Percentiles rank a stretch among this genome's conserved stretches.
phyloP scores from a whole-genome alignment of 1,140 invertebrate genomes.

The Caenorhabditis elegans region WBcel235 BX284605.5:10150501-10151000 shows the following conservation, averaged over 20 bases:
- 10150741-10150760: conserved; percentile 12
- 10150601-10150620: no score
- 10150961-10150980: conserved; percentile 11
- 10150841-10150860: not conserved
- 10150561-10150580: no score
- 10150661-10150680: no score
- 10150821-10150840: not conserved
- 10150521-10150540: not conserved
- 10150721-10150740: conserved; percentile 1
- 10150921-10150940: conserved; percentile 7
- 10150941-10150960: conserved; percentile 25
- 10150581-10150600: no score
- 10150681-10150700: no score
- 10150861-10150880: not conserved
- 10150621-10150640: no score
- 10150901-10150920: conserved; percentile 25
- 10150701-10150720: no score
- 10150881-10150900: conserved; percentile 24
- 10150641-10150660: no score
- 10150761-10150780: conserved; percentile 34
- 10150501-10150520: not conserved
- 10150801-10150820: conserved; percentile 14
- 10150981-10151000: conserved; percentile 14
- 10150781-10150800: conserved; percentile 24
- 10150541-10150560: not conserved